A percentile compares a stretch with the other conserved stretches of the same genome.
These are phyloP conservation scores for Mionectes olivaceus DNA, from an alignment of 2,797 vertebrate genomes.

Conservation along the genomic window DNA sequence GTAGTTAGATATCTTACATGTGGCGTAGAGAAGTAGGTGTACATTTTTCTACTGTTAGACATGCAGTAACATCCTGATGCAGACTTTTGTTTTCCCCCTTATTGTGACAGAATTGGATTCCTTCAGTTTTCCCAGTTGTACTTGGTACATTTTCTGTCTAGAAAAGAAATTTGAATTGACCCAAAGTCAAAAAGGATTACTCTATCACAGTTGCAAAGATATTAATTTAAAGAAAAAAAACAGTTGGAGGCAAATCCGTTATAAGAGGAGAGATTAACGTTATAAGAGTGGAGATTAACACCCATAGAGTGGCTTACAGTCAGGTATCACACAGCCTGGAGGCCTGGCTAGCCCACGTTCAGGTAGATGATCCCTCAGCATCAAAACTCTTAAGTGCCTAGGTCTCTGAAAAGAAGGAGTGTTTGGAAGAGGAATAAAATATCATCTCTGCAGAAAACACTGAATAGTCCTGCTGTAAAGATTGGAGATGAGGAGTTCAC, in stretches of 20 bases:
- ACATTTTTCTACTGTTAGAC: background rate
- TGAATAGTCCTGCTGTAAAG: background rate
- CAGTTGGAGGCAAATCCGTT: background rate
- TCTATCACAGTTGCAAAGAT: background rate
- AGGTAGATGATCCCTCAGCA: background rate
- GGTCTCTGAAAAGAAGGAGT: background rate
- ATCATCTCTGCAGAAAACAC: background rate
- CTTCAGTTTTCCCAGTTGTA: background rate
- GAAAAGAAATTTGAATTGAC: background rate
- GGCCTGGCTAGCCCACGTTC: background rate
- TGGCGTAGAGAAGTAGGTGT: background rate
- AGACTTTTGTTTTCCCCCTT: background rate
- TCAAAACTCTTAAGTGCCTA: background rate
- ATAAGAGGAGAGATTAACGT: background rate
- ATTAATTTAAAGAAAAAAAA: background rate
- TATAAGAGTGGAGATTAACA: background rate
- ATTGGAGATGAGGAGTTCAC: background rate
- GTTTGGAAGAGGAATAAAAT: background rate
- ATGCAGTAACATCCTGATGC: background rate
- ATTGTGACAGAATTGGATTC: background rate
- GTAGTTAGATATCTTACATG: background rate
- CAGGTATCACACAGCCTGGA: background rate
- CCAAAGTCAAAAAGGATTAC: fast-evolving
- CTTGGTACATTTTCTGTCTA: background rate
- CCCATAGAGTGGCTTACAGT: background rate